phyloP scores from a whole-genome alignment of 2,888 invertebrate species.

The Ctena decussata region DNA sequence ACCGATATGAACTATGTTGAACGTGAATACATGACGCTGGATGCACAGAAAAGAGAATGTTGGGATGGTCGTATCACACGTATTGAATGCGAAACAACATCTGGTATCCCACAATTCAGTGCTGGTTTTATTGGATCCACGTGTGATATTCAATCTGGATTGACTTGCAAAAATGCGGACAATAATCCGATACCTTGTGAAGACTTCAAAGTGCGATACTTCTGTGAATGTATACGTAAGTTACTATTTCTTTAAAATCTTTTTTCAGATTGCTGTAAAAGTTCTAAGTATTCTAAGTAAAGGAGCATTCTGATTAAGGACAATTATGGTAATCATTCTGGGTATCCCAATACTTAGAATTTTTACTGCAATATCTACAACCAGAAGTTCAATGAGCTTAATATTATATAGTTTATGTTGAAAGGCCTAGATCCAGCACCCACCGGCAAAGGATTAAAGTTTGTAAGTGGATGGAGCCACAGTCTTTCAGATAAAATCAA shows the following conservation, averaged over 20 bases:
- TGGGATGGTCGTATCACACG: slow-evolving; percentile 65
- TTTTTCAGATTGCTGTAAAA: no score
- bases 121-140: slow-evolving; percentile 70
- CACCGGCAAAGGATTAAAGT: no score
- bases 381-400: no score
- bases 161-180: slow-evolving; percentile 89
- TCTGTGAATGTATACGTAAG: slow-evolving; percentile 68
- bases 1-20: slow-evolving; percentile 65
- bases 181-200: slow-evolving; percentile 77
- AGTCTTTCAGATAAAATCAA: no score
- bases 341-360: no score
- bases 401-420: no score
- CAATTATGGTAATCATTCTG: no score
- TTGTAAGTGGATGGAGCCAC: no score
- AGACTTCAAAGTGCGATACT: slow-evolving; percentile 84
- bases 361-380: no score
- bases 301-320: no score
- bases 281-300: no score
- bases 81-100: slow-evolving; percentile 76
- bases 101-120: slow-evolving; percentile 62
- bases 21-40: slow-evolving; percentile 68
- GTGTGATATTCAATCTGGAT: slow-evolving; percentile 90
- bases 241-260: neutral
- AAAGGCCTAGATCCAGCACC: no score
- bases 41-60: slow-evolving; percentile 53